These are phyloP conservation scores for Eupithecia inturbata DNA, from an alignment of 2,888 invertebrate species.

Conservation along the genomic window DNA sequence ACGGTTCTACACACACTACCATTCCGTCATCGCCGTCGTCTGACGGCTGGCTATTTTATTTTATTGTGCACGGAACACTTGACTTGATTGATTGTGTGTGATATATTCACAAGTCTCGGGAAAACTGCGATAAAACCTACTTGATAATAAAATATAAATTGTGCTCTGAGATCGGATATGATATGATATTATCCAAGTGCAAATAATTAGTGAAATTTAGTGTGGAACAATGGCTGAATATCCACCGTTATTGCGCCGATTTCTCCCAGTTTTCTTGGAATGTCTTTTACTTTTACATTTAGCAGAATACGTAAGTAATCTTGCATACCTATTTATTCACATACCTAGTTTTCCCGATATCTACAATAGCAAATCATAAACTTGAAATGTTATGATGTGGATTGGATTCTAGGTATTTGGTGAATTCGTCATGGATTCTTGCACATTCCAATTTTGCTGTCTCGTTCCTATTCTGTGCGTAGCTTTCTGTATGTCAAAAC, in stretches of 20 bases:
- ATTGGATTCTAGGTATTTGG: not conserved
- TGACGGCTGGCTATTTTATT: too few species aligned
- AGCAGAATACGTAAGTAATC: constrained; percentile 68
- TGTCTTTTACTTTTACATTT: constrained; percentile 65
- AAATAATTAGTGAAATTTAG: constrained; percentile 56
- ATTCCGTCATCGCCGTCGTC: too few species aligned
- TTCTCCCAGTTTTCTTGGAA: constrained; percentile 64
- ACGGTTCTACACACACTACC: too few species aligned
- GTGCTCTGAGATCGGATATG: constrained; percentile 49
- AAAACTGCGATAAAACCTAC: constrained; percentile 29
- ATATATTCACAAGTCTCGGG: constrained; percentile 18
- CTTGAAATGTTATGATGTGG: not conserved
- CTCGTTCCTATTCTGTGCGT: not conserved
- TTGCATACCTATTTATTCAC: not conserved
- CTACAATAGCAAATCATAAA: not conserved
- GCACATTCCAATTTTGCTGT: constrained; percentile 5
- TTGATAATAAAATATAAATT: constrained; percentile 8
- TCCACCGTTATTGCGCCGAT: constrained; percentile 58
- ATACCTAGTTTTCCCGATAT: not conserved
- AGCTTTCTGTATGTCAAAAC: not conserved
- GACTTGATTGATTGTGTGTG: not conserved
- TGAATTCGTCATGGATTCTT: constrained; percentile 10
- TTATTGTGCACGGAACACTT: too few species aligned
- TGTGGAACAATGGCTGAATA: constrained; percentile 64
- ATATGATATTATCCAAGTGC: constrained; percentile 62